A percentile compares a stretch with the other conserved stretches of the same genome.
These are phyloP conservation scores for Chaenogobius annularis DNA, from an alignment of 2,113 vertebrate genomes.

Conservation along the genomic window DNA sequence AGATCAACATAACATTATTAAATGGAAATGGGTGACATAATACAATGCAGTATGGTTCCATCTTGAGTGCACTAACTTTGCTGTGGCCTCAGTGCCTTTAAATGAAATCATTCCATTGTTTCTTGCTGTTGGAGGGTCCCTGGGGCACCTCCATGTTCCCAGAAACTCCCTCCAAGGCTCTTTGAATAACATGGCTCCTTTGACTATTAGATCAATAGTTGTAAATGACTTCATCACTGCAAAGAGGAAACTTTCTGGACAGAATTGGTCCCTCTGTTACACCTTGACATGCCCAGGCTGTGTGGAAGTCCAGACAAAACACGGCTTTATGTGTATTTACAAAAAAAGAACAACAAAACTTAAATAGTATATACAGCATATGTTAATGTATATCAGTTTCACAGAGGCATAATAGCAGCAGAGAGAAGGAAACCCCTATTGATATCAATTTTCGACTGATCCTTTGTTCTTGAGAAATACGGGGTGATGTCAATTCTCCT, in stretches of 20 bases:
- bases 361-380: neutral
- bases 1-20: too few species aligned
- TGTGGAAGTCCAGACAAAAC: slow-evolving; percentile 27
- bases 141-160: slow-evolving; percentile 68
- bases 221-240: slow-evolving; percentile 78
- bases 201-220: slow-evolving; percentile 79
- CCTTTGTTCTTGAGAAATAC: slow-evolving; percentile 73
- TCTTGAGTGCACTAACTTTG: too few species aligned
- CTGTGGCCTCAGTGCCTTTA: slow-evolving; percentile 44
- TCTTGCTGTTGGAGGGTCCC: slow-evolving; percentile 69
- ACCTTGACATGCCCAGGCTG: slow-evolving; percentile 46
- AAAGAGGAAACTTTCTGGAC: slow-evolving; percentile 69
- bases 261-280: slow-evolving; percentile 66
- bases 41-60: too few species aligned
- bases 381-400: neutral
- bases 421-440: slow-evolving; percentile 49
- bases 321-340: slow-evolving; percentile 6
- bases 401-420: slow-evolving; percentile 23
- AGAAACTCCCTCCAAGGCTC: slow-evolving; percentile 73
- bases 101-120: slow-evolving; percentile 65
- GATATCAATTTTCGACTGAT: slow-evolving; percentile 59
- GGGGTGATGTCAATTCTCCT: slow-evolving; percentile 67
- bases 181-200: slow-evolving; percentile 73
- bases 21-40: too few species aligned
- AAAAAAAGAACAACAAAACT: neutral